Evolutionary conservation across 2,888 invertebrate genomes (phyloP), one percentile per base, ranked within the genome.

Genomic region (Agrochola litura): DNA sequence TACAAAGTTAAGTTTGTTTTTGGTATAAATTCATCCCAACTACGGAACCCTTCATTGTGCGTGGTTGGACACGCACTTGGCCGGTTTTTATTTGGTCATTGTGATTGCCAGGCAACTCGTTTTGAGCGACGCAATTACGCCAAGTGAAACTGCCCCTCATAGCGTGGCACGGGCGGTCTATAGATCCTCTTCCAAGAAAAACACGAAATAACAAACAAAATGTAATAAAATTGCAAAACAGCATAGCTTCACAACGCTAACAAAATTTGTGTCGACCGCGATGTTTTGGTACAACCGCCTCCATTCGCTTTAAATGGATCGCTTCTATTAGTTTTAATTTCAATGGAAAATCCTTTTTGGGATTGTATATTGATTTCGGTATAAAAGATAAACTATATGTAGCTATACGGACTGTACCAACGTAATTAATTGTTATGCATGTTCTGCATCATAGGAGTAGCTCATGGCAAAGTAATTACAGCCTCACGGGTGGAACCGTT

Each of bases 321-420:
- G 60, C 65, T 69, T 49, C 79, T 49, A 79, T 70, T 61, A 66
- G 69, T 65, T 79, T 69, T 46, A 60, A 69, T 61, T 79, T 79
- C 60, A 79, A 65, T 79, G 49, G 52, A 16, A 73, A 65, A 54
- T 19, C 68, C 8, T 65, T 61, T 68, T 49, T 56, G 10, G 54
- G 25, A 5, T 41, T 60, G 12, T 3, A 2, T 37, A 54, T 69
- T 61, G 37, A 49, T 66, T 56, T 77, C 8, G 12, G 10, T 65
- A 4, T 46, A 25, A 43, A 76, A 54, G 14, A 49, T 58, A 25
- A 41, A 25, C 9, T 41, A 0, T 52, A 22, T 16, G 8, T 6
- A 49, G 56, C 10, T 63, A 2, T 16, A 54, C 12, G 1, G 14
- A 10, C 14, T 37, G 30, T 41, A 56, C 10, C 10, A 2, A 19